These are phyloP conservation scores for Notospermus geniculatus DNA, from an alignment of 1,140 invertebrate species.

Conservation along the genomic window DNA sequence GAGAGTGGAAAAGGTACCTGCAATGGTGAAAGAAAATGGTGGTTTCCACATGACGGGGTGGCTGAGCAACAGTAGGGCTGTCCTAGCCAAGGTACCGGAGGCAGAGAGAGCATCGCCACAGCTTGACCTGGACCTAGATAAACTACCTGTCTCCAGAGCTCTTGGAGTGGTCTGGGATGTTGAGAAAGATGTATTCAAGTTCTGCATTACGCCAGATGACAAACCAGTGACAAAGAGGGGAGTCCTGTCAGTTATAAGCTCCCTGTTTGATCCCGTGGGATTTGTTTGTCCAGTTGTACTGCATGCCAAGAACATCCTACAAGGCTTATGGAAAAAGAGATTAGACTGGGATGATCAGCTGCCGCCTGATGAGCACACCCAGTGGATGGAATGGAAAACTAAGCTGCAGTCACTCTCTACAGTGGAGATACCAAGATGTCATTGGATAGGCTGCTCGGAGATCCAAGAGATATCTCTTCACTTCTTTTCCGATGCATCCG, in stretches of 20 bases:
- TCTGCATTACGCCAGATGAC: background rate
- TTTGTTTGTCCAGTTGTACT: conserved; percentile 17
- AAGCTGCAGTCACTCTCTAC: conserved; percentile 5
- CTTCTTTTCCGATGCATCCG: no score
- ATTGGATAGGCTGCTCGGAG: no score
- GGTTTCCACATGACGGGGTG: conserved; percentile 18
- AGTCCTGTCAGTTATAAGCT: conserved; percentile 15
- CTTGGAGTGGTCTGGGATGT: conserved; percentile 17
- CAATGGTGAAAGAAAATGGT: conserved; percentile 1
- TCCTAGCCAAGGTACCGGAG: conserved; percentile 13
- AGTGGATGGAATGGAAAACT: conserved; percentile 10
- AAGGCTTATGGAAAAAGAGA: conserved; percentile 12
- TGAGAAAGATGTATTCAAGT: conserved; percentile 12
- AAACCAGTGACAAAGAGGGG: conserved; percentile 8
- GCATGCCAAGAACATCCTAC: conserved; percentile 14
- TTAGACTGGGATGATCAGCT: conserved; percentile 21
- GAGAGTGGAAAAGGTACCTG: conserved; percentile 8
- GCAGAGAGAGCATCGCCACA: conserved; percentile 8
- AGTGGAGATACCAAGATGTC: no score
- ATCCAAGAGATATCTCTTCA: no score
- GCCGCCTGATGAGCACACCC: background rate
- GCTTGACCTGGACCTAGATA: conserved; percentile 1
- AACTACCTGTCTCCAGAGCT: conserved; percentile 9
- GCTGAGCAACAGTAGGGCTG: conserved; percentile 11
- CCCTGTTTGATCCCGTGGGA: conserved; percentile 20